A percentile compares a stretch with the other conserved stretches of the same genome.
phyloP scores from a whole-genome alignment of 2,888 invertebrate species.

The Diaprepes abbreviatus region DNA sequence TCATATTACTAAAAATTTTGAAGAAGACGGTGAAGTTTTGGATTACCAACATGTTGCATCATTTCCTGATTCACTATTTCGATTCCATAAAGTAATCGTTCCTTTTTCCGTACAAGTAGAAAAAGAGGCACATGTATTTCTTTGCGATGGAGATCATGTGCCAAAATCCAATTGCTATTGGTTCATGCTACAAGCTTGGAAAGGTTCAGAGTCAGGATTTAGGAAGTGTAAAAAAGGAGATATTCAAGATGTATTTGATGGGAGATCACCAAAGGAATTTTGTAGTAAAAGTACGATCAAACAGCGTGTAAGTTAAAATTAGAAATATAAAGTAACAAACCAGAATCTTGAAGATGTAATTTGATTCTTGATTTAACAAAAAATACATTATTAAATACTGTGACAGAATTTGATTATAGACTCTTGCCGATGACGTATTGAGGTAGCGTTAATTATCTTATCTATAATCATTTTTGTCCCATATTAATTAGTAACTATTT shows the following conservation, averaged over 20 bases:
- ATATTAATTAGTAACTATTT: too few species aligned
- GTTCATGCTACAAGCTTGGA: conserved; percentile 59
- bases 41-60: background rate
- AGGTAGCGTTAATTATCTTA: too few species aligned
- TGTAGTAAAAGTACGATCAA: background rate
- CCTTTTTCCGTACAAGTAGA: conserved; percentile 51
- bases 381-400: too few species aligned
- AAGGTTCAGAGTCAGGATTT: conserved; percentile 53
- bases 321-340: too few species aligned
- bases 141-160: conserved; percentile 54
- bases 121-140: conserved; percentile 56
- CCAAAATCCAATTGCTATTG: conserved; percentile 57
- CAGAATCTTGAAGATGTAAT: too few species aligned
- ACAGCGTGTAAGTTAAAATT: background rate
- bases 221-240: conserved; percentile 55
- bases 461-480: too few species aligned
- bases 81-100: conserved; percentile 44
- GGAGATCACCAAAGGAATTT: background rate
- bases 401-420: too few species aligned
- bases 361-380: too few species aligned
- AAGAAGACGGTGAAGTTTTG: background rate
- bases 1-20: background rate
- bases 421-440: too few species aligned
- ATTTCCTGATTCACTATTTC: background rate
- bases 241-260: conserved; percentile 27